phyloP scores from a whole-genome alignment of 2,113 vertebrate genomes.

The Gallinago undulata region DNA sequence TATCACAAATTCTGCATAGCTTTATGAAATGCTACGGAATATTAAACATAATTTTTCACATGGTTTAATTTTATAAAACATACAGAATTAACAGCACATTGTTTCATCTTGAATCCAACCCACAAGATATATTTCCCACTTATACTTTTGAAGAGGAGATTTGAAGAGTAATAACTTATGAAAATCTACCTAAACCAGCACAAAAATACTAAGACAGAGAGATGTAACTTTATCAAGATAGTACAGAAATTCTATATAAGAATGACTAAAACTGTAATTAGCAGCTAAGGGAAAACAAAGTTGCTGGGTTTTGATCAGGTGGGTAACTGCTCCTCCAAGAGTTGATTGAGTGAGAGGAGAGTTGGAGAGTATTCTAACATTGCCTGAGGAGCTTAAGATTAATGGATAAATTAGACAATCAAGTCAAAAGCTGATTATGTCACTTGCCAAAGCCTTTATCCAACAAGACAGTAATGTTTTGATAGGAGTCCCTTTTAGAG shows the following conservation, averaged over 20 bases:
- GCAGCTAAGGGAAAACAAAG: background rate
- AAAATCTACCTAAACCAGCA: background rate
- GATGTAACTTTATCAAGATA: background rate
- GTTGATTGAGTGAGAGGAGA: background rate
- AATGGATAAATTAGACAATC: background rate
- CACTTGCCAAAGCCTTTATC: background rate
- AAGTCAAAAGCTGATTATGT: background rate
- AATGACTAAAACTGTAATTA: background rate
- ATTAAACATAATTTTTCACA: background rate
- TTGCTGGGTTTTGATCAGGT: background rate
- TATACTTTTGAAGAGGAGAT: background rate
- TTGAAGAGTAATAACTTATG: background rate
- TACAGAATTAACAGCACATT: background rate
- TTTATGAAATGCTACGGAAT: background rate
- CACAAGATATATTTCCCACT: background rate
- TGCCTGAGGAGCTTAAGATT: background rate
- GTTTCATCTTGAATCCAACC: background rate
- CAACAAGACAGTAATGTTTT: background rate
- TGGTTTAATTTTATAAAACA: background rate
- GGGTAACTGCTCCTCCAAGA: background rate
- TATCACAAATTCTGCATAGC: background rate
- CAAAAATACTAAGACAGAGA: background rate
- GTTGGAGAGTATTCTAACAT: background rate
- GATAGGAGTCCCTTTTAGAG: background rate
- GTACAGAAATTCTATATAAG: background rate